A percentile compares a stretch with the other conserved stretches of the same genome.
phyloP scores from a whole-genome alignment of 2,113 vertebrate species.

The Elaphurus davidianus region DNA sequence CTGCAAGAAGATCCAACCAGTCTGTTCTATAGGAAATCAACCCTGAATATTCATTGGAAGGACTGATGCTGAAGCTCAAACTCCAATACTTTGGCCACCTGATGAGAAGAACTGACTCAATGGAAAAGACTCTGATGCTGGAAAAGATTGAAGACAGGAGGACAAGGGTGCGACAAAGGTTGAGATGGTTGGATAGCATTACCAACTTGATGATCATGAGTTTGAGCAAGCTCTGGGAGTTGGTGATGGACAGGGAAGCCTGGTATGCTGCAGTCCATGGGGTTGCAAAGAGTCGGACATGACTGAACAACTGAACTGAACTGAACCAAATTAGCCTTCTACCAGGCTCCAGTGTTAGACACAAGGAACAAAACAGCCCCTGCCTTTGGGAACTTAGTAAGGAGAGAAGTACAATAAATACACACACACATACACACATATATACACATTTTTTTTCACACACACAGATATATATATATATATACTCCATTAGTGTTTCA shows the following conservation, averaged over 20 bases:
- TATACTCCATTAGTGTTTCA: too few relatives aligned
- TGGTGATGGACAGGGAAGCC: neutral
- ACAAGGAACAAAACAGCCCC: neutral
- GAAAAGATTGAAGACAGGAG: neutral
- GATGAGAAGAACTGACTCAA: neutral
- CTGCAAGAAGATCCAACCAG: neutral
- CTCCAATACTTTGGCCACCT: neutral
- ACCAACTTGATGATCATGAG: neutral
- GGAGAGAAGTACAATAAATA: neutral
- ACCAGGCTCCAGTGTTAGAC: neutral
- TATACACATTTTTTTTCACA: neutral
- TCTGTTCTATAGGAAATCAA: neutral
- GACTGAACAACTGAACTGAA: neutral
- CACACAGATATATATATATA: too few relatives aligned
- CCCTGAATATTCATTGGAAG: neutral
- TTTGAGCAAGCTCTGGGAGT: neutral
- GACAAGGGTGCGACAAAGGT: rapidly evolving
- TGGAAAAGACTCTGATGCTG: neutral
- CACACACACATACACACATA: neutral
- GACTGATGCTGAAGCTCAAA: neutral
- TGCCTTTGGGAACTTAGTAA: neutral
- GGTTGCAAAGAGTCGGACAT: neutral
- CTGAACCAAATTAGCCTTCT: neutral
- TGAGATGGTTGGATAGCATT: neutral
- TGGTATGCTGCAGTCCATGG: neutral